Base-by-base conservation (phyloP, 2,113 vertebrate genomes). In the Xyrauchen texanus region DNA sequence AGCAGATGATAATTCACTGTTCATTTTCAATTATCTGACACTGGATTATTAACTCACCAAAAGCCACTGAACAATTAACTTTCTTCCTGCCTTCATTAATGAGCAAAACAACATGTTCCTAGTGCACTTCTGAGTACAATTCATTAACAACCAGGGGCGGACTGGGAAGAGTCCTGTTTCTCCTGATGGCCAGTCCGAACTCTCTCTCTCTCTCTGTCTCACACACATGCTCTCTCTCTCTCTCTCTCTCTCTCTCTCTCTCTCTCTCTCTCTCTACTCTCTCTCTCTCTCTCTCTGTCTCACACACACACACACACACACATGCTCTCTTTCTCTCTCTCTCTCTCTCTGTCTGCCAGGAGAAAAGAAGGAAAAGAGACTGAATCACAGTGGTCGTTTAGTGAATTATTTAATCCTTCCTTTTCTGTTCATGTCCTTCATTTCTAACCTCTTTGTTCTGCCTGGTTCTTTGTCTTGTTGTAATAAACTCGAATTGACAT, bases 341-440 rank as follows among this genome's bases (percentile, higher is more conserved):
- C 7, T 9, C 64, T 9, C 7, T 21, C 15, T 55, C 68, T 55
- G 16, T 55, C 13, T 78, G 42, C 16, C 21, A 34, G 21, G 21
- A 77, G 8, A 47, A 76, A 15, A 44, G 44, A 13, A 75, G n/a
- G 15, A 11, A 44, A 47, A 73, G 68, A 81, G 80, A 83, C 82
- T 69, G 80, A 85, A 86, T 86, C 72, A 79, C 71, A 52, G 57
- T 81, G 81, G 82, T 79, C 76, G 67, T 62, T 82, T 65, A 47
- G 78, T 91, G 82, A 88, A 90, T 90, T 82, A 88, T 90, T 90
- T 78, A 90, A 58, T 13, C 52, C n/a, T 83, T 65, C 71, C 77
- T 86, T 87, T 86, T 88, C 80, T 68, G 15, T 69, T 81, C 84
- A 84, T 88, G 84, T 83, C 86, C 63, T 63, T 78, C 77, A 70